Evolutionary conservation across 1,140 invertebrate genomes (phyloP).

Genomic region (Lepidotrigona ventralis): DNA sequence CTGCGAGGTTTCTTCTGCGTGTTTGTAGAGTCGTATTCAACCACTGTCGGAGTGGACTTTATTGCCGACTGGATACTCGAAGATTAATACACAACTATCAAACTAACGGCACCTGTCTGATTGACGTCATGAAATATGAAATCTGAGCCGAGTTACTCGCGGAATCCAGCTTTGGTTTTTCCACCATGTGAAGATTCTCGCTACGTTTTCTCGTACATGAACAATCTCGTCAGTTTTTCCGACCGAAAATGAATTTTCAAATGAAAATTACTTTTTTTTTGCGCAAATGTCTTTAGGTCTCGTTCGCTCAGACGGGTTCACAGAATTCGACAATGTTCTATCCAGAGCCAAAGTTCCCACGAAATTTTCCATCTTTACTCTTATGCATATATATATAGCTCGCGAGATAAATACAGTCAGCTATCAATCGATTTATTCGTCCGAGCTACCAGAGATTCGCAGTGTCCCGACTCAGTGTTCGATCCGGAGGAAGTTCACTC

Average conservation of each 20-base stretch:
- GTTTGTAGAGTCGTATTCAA: neutral
- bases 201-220: neutral
- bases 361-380: no score
- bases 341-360: neutral
- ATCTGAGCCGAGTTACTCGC: neutral
- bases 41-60: neutral
- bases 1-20: neutral
- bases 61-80: neutral
- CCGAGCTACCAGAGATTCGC: neutral
- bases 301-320: neutral
- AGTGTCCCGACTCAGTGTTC: neutral
- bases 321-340: neutral
- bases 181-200: neutral
- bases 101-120: neutral
- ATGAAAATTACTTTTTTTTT: neutral
- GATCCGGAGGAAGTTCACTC: neutral
- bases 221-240: neutral
- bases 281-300: neutral
- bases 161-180: neutral
- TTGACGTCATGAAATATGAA: neutral
- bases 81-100: slow-evolving; percentile 7
- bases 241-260: neutral
- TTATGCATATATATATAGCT: neutral
- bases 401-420: neutral
- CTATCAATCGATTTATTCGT: neutral